Percentiles rank a stretch among this genome's conserved stretches.
Evolutionary conservation across 37 sponge, comb jelly and placozoan genomes (phyloP).

Genomic region (Eunapius fragilis): DNA sequence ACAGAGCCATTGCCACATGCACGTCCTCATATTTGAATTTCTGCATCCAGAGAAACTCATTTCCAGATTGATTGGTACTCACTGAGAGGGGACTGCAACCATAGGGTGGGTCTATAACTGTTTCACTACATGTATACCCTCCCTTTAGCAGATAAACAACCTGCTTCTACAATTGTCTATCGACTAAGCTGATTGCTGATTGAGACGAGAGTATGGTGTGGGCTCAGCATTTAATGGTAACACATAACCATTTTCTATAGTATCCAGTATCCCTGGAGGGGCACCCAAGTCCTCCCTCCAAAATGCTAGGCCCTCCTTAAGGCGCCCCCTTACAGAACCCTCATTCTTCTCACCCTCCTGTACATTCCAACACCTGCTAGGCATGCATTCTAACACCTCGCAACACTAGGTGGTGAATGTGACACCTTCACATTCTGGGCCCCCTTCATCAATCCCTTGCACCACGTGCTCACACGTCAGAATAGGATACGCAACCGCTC

Average conservation of each 20-base stretch:
- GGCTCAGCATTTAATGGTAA: conserved; percentile 7
- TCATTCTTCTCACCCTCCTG: too few relatives aligned
- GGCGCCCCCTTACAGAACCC: too few relatives aligned
- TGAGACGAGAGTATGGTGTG: background rate
- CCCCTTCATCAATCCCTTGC: too few relatives aligned
- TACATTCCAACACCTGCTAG: too few relatives aligned
- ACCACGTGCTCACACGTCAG: too few relatives aligned
- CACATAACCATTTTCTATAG: conserved; percentile 7
- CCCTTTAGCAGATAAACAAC: background rate
- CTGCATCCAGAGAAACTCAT: conserved; percentile 11
- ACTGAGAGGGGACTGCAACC: conserved; percentile 42
- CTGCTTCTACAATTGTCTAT: background rate
- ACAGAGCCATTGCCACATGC: background rate
- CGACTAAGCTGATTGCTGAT: background rate
- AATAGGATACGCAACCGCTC: too few relatives aligned
- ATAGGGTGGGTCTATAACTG: background rate
- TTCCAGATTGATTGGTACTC: too few relatives aligned
- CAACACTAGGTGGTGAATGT: too few relatives aligned
- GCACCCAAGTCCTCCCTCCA: background rate
- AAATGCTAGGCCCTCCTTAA: too few relatives aligned
- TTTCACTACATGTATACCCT: background rate
- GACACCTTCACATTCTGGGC: too few relatives aligned
- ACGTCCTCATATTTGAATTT: conserved; percentile 46
- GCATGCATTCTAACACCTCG: too few relatives aligned
- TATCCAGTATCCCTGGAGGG: background rate